A percentile compares a stretch with the other conserved stretches of the same genome.
phyloP scores from a whole-genome alignment of 37 sponge, comb jelly and placozoan species.

The Cladorhizidae sp. region DNA sequence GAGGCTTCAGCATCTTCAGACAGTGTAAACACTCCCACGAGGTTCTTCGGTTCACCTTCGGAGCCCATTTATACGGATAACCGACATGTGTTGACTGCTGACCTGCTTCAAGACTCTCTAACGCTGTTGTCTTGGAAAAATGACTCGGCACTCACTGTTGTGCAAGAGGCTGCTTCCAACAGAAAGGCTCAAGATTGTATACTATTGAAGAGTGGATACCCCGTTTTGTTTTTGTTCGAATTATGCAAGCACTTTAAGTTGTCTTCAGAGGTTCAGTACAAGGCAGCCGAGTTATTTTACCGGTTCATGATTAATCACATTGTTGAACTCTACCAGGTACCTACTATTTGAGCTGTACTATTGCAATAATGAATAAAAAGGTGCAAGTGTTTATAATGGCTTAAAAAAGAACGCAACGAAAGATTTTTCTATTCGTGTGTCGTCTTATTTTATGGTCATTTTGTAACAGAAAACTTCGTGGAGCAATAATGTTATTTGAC shows the following conservation, averaged over 20 bases:
- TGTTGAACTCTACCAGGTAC: slow-evolving; percentile 51
- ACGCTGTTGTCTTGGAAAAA: slow-evolving; percentile 39
- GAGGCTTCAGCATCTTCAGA: background rate
- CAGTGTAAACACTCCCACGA: background rate
- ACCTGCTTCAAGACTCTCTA: slow-evolving; percentile 52
- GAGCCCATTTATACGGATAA: slow-evolving; percentile 71
- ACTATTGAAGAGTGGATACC: slow-evolving; percentile 21
- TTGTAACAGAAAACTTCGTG: no score
- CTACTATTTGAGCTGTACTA: no score
- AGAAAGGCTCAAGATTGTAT: background rate
- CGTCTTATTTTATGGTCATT: no score
- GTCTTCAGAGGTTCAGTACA: slow-evolving; percentile 60
- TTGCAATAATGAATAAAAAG: no score
- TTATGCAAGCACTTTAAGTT: slow-evolving; percentile 60
- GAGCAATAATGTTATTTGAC: no score
- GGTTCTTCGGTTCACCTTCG: slow-evolving; percentile 66
- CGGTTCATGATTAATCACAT: slow-evolving; percentile 78
- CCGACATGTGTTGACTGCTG: slow-evolving; percentile 17
- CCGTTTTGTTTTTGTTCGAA: slow-evolving; percentile 65
- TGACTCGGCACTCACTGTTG: background rate
- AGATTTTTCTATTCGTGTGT: no score
- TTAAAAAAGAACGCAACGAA: no score
- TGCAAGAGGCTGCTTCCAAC: background rate
- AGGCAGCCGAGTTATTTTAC: slow-evolving; percentile 76
- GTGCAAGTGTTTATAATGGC: no score